Conservation (phyloP, 2,797 vertebrate genomes). For the Muraenolepis orangiensis region DNA sequence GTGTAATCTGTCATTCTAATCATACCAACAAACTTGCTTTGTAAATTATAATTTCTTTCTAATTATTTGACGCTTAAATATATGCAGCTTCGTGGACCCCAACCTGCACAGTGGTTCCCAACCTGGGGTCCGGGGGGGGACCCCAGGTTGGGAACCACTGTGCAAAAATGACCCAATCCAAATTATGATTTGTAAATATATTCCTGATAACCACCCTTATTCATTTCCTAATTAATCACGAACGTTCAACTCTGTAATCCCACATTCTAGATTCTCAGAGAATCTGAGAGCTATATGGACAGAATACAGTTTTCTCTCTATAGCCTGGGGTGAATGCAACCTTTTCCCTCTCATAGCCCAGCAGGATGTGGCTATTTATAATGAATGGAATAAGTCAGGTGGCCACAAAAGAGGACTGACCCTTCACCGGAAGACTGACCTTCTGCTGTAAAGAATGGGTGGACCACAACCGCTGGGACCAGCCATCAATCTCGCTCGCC, state of each 20-base stretch:
- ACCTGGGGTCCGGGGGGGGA: too few relatives aligned
- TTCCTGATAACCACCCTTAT: not conserved
- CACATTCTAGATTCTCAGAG: not conserved
- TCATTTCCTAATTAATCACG: not conserved
- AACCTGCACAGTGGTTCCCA: too few relatives aligned
- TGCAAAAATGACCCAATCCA: not conserved
- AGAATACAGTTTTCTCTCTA: not conserved
- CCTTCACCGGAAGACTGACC: conserved; percentile 59
- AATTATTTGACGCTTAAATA: too few relatives aligned
- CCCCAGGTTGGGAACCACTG: not conserved
- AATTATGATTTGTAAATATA: not conserved
- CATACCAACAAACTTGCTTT: too few relatives aligned
- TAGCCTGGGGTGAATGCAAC: not conserved
- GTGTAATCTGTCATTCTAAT: too few relatives aligned
- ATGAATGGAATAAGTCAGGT: conserved; percentile 66
- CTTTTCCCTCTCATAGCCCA: conserved; percentile 13
- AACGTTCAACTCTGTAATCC: not conserved
- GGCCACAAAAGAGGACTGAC: conserved; percentile 57
- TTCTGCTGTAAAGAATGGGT: conserved; percentile 54
- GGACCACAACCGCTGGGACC: conserved; percentile 44
- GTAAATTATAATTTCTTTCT: too few relatives aligned
- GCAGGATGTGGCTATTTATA: conserved; percentile 46
- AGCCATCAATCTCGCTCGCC: conserved; percentile 48
- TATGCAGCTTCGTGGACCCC: too few relatives aligned
- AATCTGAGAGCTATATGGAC: not conserved